phyloP scores from a whole-genome alignment of 1,140 invertebrate species.

The Armadillidium nasatum region DNA sequence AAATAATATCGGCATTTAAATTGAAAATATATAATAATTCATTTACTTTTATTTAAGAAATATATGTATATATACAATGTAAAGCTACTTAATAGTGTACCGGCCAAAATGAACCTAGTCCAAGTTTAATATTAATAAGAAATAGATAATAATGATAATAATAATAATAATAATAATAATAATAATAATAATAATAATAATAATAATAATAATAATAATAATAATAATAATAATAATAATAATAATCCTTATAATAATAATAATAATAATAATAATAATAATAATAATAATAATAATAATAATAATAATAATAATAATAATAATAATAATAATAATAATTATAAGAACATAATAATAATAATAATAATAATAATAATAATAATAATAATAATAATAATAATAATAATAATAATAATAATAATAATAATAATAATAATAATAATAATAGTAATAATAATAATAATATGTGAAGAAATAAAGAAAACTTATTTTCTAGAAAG shows the following conservation, averaged over 20 bases:
- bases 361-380: constrained; percentile 13
- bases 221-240: constrained; percentile 15
- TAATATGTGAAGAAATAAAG: no score
- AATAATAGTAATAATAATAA: no score
- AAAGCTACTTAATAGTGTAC: no score
- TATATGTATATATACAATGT: no score
- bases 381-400: constrained; percentile 15
- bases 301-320: constrained; percentile 15
- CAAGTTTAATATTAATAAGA: no score
- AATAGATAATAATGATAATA: no score
- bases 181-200: constrained; percentile 15
- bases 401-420: not conserved
- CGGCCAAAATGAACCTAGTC: no score
- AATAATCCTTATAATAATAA: not conserved
- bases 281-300: constrained; percentile 13
- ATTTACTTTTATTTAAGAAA: no score
- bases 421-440: no score
- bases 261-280: constrained; percentile 15
- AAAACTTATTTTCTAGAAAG: no score
- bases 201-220: constrained; percentile 15
- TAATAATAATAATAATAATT: constrained; percentile 11
- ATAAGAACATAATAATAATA: constrained; percentile 4
- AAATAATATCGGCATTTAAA: no score
- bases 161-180: constrained; percentile 3
- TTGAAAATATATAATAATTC: no score